These are phyloP conservation scores for Hydrotaea cyrtoneurina DNA, from an alignment of 2,888 invertebrate genomes.

Conservation along the genomic window DNA sequence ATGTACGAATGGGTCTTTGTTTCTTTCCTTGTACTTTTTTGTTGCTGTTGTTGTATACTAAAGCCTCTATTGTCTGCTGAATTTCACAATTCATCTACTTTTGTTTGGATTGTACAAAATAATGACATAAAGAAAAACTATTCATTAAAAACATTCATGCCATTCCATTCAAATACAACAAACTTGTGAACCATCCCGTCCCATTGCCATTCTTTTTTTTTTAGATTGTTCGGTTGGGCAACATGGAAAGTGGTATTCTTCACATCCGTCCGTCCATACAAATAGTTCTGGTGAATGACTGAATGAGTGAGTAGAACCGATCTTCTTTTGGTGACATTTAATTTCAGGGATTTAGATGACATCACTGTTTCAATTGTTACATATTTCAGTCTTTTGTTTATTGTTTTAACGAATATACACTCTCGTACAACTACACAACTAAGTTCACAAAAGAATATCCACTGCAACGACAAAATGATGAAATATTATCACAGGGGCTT, in stretches of 20 bases:
- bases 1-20: not conserved
- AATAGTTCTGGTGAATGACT: not conserved
- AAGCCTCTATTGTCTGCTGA: not conserved
- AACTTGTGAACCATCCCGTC: not conserved
- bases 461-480: slow-evolving; percentile 20
- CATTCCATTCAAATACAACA: not conserved
- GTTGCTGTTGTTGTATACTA: not conserved
- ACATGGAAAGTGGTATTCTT: not conserved
- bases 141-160: slow-evolving; percentile 52
- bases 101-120: slow-evolving; percentile 33
- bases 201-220: slow-evolving; percentile 14
- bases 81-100: slow-evolving; percentile 38
- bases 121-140: slow-evolving; percentile 36
- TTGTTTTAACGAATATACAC: slow-evolving; percentile 47
- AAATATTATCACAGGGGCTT: slow-evolving; percentile 38
- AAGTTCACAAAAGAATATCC: slow-evolving; percentile 11
- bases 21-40: not conserved
- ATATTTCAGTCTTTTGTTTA: slow-evolving; percentile 47
- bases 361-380: slow-evolving; percentile 66
- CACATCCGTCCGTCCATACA: not conserved
- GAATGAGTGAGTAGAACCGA: slow-evolving; percentile 43
- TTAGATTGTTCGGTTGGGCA: not conserved
- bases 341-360: slow-evolving; percentile 68
- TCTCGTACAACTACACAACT: not conserved
- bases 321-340: slow-evolving; percentile 64